Conservation (phyloP, 2,113 vertebrate species). For the Jaculus jaculus region DNA sequence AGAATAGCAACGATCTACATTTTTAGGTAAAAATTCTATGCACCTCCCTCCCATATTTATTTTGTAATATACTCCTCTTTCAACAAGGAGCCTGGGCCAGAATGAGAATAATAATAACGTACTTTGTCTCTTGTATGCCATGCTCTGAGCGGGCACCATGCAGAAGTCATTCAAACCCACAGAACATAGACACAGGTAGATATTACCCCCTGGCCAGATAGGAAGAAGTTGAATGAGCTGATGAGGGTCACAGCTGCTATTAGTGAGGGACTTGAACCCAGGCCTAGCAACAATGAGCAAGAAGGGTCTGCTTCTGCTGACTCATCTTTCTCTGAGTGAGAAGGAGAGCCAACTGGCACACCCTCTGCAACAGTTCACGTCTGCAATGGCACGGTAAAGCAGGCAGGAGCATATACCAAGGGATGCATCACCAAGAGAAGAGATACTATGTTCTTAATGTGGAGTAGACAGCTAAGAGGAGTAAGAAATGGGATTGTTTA, state of each 20-base stretch:
- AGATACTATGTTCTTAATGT: background rate
- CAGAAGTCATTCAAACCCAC: background rate
- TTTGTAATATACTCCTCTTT: background rate
- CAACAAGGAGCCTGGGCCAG: background rate
- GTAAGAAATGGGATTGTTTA: background rate
- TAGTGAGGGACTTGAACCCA: background rate
- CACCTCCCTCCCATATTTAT: background rate
- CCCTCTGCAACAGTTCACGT: background rate
- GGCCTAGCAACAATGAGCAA: background rate
- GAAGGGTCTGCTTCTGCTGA: background rate
- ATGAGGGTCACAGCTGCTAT: background rate
- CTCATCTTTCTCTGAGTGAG: background rate
- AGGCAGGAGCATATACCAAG: background rate
- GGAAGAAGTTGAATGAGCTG: background rate
- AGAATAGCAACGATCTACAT: background rate
- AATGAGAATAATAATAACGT: background rate
- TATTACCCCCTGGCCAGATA: too few relatives aligned
- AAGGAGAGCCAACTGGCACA: conserved; percentile 16
- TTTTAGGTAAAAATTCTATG: background rate
- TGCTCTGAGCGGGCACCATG: background rate
- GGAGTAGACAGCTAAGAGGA: background rate
- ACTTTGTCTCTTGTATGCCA: background rate
- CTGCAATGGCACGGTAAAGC: background rate
- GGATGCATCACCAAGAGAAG: background rate
- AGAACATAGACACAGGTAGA: background rate